Percentiles rank a stretch among this genome's conserved stretches.
phyloP scores from a whole-genome alignment of 2,797 vertebrate species.

The Fistularia tabacaria region DNA sequence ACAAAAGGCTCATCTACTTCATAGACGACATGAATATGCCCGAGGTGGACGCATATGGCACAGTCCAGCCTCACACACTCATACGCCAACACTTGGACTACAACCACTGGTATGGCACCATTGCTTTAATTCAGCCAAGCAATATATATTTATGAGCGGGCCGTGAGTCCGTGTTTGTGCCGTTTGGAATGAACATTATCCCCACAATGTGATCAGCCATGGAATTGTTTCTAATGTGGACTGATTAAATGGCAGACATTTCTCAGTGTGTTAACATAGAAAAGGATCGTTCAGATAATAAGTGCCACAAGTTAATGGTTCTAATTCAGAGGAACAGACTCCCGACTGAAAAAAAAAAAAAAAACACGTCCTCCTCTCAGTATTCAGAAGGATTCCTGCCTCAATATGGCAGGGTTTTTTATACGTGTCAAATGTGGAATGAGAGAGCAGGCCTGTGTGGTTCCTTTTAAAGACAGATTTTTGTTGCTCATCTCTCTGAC shows the following conservation, averaged over 20 bases:
- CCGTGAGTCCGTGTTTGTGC: background rate
- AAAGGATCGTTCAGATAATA: conserved; percentile 25
- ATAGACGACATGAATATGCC: conserved; percentile 97
- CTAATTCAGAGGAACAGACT: conserved; percentile 18
- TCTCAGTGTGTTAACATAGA: conserved; percentile 18
- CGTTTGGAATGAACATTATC: background rate
- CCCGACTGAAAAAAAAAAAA: background rate
- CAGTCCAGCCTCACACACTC: conserved; percentile 91
- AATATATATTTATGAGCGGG: conserved; percentile 4
- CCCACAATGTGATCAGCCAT: background rate
- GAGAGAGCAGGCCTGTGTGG: conserved; percentile 25
- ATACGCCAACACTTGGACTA: conserved; percentile 96
- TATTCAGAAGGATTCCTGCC: conserved; percentile 9
- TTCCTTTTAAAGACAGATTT: conserved; percentile 44
- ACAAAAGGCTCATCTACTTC: conserved; percentile 88
- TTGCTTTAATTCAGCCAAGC: conserved; percentile 1
- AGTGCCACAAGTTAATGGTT: conserved; percentile 19
- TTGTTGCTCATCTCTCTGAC: conserved; percentile 41
- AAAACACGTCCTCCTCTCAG: background rate
- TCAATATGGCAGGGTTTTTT: conserved; percentile 17
- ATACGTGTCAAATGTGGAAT: conserved; percentile 37
- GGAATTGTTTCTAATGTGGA: conserved; percentile 5
- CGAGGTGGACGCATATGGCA: conserved; percentile 87
- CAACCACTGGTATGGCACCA: conserved; percentile 81
- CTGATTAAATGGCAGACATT: conserved; percentile 14